phyloP scores from a whole-genome alignment of 2,113 vertebrate species.

The Saimiri boliviensis region DNA sequence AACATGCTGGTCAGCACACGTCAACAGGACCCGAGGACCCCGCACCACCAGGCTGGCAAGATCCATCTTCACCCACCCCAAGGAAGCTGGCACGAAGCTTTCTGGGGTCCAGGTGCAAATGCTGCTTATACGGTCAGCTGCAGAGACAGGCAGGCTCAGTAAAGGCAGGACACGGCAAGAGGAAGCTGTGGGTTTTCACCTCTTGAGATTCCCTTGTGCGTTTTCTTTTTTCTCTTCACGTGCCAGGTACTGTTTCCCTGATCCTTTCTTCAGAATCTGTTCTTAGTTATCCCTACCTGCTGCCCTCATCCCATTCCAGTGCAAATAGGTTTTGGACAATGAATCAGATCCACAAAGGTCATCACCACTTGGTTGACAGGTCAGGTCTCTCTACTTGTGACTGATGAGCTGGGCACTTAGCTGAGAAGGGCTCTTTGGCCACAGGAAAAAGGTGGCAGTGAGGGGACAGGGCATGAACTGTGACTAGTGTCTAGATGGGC shows the following conservation, averaged over 20 bases:
- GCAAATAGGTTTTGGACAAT: background rate
- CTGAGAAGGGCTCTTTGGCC: background rate
- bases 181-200: background rate
- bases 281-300: background rate
- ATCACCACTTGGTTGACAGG: background rate
- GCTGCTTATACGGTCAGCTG: rapidly evolving
- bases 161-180: rapidly evolving
- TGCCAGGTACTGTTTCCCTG: background rate
- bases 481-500: background rate
- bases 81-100: background rate
- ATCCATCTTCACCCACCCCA: background rate
- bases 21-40: background rate
- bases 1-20: background rate
- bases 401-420: background rate
- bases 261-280: background rate
- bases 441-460: background rate
- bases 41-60: background rate
- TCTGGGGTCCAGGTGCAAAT: background rate
- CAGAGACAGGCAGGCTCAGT: background rate
- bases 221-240: background rate
- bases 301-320: background rate
- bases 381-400: background rate
- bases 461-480: rapidly evolving
- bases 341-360: background rate
- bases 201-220: background rate